A percentile compares a stretch with the other conserved stretches of the same genome.
phyloP scores from a whole-genome alignment of 2,797 vertebrate genomes.

The Macropodus opercularis region DNA sequence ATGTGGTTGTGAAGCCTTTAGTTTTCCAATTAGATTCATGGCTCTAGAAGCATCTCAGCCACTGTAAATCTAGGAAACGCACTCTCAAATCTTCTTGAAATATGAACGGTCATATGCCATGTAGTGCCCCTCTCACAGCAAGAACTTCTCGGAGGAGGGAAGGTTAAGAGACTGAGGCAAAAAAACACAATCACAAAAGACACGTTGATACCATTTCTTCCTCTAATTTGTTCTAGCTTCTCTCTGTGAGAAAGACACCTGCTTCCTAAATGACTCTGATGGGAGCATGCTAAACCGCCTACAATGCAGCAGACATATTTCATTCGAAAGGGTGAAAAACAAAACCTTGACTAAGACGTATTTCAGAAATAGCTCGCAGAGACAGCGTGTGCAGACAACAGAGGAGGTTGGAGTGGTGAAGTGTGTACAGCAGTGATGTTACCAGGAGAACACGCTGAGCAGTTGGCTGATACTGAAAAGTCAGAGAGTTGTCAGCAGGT shows the following conservation, averaged over 20 bases:
- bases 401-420: not conserved
- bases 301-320: slow-evolving; percentile 27
- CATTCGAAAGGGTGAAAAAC: slow-evolving; percentile 27
- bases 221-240: slow-evolving; percentile 19
- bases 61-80: slow-evolving; percentile 46
- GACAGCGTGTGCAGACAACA: not conserved
- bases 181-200: no score
- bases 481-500: not conserved
- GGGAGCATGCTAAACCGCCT: slow-evolving; percentile 15
- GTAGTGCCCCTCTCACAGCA: slow-evolving; percentile 16
- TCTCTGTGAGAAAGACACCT: not conserved
- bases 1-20: slow-evolving; percentile 21
- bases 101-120: slow-evolving; percentile 43
- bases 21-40: slow-evolving; percentile 61
- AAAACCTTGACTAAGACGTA: slow-evolving; percentile 22
- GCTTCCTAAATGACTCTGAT: slow-evolving; percentile 21
- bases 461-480: not conserved
- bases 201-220: slow-evolving; percentile 19
- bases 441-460: not conserved
- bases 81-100: slow-evolving; percentile 56
- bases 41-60: slow-evolving; percentile 34
- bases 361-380: slow-evolving; percentile 21
- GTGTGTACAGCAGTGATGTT: not conserved
- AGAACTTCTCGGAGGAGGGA: not conserved
- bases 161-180: not conserved